Conservation (phyloP, 2,113 vertebrate genomes). For the Eublepharis macularius region DNA sequence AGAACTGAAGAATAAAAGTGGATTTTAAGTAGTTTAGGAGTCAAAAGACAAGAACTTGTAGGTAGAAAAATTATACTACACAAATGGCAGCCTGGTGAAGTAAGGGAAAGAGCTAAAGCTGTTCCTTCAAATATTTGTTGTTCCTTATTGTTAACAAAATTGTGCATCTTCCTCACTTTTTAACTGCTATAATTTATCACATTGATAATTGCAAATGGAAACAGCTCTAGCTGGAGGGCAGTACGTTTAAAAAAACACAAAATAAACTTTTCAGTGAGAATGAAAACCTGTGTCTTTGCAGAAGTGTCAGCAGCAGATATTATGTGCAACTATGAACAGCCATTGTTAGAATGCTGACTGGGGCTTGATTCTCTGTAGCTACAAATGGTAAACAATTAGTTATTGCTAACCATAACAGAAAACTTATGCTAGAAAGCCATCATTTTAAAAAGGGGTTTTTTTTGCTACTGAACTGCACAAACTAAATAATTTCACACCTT, state of each 20-base stretch:
- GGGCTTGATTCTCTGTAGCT: not conserved
- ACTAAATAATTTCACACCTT: not conserved
- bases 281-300: not conserved
- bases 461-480: not conserved
- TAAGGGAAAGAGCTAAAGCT: not conserved
- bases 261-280: not conserved
- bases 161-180: slow-evolving; percentile 1
- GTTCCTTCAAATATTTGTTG: not conserved
- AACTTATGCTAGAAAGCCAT: not conserved
- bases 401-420: not conserved
- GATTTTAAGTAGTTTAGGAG: slow-evolving; percentile 5
- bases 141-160: not conserved
- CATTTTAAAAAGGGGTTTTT: not conserved
- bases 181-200: slow-evolving; percentile 27
- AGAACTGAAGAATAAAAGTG: not conserved
- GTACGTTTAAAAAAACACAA: not conserved
- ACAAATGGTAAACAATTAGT: not conserved
- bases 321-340: slow-evolving; percentile 10
- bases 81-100: not conserved
- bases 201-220: slow-evolving; percentile 10
- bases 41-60: not conserved
- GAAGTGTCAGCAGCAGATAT: slow-evolving; percentile 15
- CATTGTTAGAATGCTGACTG: not conserved
- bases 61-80: not conserved
- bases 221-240: not conserved